phyloP scores from a whole-genome alignment of 2,888 invertebrate genomes.

The Taphrorychus bicolor region DNA sequence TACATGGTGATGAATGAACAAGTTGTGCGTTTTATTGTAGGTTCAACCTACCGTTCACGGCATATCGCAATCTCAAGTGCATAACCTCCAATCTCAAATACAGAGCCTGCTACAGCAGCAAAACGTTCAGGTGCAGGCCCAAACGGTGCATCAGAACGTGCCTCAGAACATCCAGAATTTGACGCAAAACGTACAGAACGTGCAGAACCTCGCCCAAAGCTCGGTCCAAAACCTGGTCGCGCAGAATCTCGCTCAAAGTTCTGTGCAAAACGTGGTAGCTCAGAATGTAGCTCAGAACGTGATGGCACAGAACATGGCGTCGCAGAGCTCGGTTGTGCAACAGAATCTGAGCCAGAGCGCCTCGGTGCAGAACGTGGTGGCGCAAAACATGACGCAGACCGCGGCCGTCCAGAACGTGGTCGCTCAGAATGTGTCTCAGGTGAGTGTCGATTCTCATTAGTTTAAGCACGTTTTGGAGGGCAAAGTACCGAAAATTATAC shows the following conservation, averaged over 20 bases:
- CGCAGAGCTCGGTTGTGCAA: conserved; percentile 27
- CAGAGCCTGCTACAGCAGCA: conserved; percentile 52
- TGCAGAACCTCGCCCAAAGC: conserved; percentile 32
- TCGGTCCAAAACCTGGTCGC: conserved; percentile 25
- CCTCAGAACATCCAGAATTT: conserved; percentile 41
- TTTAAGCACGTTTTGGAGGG: no score
- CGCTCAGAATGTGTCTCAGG: conserved; percentile 27
- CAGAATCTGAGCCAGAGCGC: conserved; percentile 29
- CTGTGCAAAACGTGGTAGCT: conserved; percentile 26
- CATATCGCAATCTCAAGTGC: conserved; percentile 52
- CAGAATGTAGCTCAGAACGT: conserved; percentile 31
- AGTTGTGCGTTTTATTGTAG: no score
- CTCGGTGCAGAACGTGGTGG: conserved; percentile 17
- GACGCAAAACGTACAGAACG: conserved; percentile 42
- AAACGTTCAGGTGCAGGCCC: conserved; percentile 48
- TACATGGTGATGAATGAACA: neutral
- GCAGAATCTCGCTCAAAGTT: conserved; percentile 32
- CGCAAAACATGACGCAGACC: conserved; percentile 29
- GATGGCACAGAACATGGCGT: conserved; percentile 14
- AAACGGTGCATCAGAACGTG: conserved; percentile 45
- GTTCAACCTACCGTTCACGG: conserved; percentile 50
- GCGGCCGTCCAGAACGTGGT: conserved; percentile 23
- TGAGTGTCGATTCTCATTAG: neutral
- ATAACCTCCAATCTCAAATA: conserved; percentile 54
- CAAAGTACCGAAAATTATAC: no score